A percentile compares a stretch with the other conserved stretches of the same genome.
Evolutionary conservation across 1,140 invertebrate species (phyloP).

Genomic region (Pachypsylla venusta): DNA sequence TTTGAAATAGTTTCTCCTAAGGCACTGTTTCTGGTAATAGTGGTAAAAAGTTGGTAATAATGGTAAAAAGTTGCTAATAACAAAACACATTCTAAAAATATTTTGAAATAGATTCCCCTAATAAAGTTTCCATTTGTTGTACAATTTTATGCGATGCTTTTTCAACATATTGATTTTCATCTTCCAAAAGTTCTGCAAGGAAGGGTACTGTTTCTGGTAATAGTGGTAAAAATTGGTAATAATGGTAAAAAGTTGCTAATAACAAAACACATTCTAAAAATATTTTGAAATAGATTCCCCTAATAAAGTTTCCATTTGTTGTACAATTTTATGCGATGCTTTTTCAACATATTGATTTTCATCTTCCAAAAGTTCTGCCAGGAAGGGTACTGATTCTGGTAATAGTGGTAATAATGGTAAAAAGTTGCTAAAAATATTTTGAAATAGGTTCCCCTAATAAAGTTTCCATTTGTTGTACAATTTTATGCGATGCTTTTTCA

Average conservation of each 20-base stretch:
- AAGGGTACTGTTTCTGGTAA: slow-evolving; percentile 71
- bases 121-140: slow-evolving; percentile 57
- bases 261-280: slow-evolving; percentile 40
- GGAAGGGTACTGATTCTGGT: slow-evolving; percentile 67
- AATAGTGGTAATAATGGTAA: slow-evolving; percentile 62
- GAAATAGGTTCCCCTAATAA: slow-evolving; percentile 69
- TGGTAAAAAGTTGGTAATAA: slow-evolving; percentile 63
- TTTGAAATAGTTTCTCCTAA: slow-evolving; percentile 70
- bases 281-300: slow-evolving; percentile 64
- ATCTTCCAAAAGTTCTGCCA: slow-evolving; percentile 70
- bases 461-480: slow-evolving; percentile 59
- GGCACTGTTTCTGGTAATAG: slow-evolving; percentile 67
- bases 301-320: slow-evolving; percentile 61
- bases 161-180: slow-evolving; percentile 66
- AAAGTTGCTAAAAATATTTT: slow-evolving; percentile 69
- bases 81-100: slow-evolving; percentile 62
- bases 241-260: slow-evolving; percentile 54
- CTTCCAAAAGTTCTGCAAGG: slow-evolving; percentile 65
- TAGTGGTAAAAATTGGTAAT: slow-evolving; percentile 62
- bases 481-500: slow-evolving; percentile 54
- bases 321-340: slow-evolving; percentile 51
- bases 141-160: slow-evolving; percentile 53
- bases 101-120: slow-evolving; percentile 71
- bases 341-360: slow-evolving; percentile 63
- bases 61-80: slow-evolving; percentile 50